These are phyloP conservation scores for Rhyacophila brunnea DNA, from an alignment of 1,140 invertebrate species.

Conservation along the genomic window DNA sequence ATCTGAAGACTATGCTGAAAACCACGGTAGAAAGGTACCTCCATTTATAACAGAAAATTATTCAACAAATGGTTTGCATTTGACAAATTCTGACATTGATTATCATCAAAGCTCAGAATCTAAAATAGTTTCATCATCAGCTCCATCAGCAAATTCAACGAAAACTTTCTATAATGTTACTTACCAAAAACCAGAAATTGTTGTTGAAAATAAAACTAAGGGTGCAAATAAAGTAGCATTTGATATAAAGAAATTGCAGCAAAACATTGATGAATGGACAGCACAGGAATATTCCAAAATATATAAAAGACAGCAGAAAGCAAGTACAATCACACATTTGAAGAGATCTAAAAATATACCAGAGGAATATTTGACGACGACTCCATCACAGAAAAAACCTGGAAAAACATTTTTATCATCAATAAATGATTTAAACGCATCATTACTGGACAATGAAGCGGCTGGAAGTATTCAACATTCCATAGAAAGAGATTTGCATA, in stretches of 20 bases:
- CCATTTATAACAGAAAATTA: slow-evolving; percentile 42
- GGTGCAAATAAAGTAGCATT: slow-evolving; percentile 56
- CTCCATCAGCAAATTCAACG: slow-evolving; percentile 17
- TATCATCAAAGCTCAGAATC: slow-evolving; percentile 34
- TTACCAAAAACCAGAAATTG: background rate
- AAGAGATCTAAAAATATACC: slow-evolving; percentile 72
- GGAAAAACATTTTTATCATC: slow-evolving; percentile 22
- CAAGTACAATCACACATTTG: slow-evolving; percentile 57
- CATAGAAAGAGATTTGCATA: slow-evolving; percentile 44
- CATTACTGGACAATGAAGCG: slow-evolving; percentile 56
- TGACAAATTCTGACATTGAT: slow-evolving; percentile 25
- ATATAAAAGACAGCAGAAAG: slow-evolving; percentile 47
- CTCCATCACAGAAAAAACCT: slow-evolving; percentile 40
- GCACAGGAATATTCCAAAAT: slow-evolving; percentile 69
- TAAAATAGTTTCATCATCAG: slow-evolving; percentile 29
- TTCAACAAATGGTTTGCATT: slow-evolving; percentile 17
- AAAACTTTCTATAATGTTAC: slow-evolving; percentile 4
- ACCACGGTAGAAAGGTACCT: slow-evolving; percentile 53
- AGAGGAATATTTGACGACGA: slow-evolving; percentile 71
- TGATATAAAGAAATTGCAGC: slow-evolving; percentile 71
- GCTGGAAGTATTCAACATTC: slow-evolving; percentile 55
- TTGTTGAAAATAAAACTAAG: slow-evolving; percentile 12
- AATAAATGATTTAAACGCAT: slow-evolving; percentile 42
- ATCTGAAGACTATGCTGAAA: slow-evolving; percentile 40
- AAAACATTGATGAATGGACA: slow-evolving; percentile 83